phyloP scores from a whole-genome alignment of 2,113 vertebrate genomes.

The Rhinolophus ferrumequinum region DNA sequence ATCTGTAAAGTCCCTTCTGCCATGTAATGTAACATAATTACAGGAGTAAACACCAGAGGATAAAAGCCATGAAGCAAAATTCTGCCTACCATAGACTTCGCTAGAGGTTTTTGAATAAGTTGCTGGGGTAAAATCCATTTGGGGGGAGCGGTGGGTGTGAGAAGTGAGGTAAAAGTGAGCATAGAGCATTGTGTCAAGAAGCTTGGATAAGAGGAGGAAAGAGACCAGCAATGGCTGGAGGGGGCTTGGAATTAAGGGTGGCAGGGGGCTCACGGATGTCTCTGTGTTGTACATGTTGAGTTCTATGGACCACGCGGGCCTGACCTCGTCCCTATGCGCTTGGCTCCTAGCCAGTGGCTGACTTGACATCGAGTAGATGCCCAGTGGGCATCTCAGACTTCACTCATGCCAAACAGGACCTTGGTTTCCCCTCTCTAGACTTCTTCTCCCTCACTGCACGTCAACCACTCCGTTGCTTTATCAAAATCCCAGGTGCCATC shows the following conservation, averaged over 20 bases:
- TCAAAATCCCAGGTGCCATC: not conserved
- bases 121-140: not conserved
- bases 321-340: not conserved
- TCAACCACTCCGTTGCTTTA: not conserved
- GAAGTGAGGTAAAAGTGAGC: not conserved
- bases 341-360: not conserved
- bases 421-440: not conserved
- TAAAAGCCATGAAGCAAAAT: not conserved
- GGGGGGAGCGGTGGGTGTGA: not conserved
- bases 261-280: not conserved
- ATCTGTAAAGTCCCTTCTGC: not conserved
- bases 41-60: not conserved
- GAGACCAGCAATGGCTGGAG: not conserved
- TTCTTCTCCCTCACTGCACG: not conserved
- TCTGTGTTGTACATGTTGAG: not conserved
- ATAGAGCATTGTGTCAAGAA: not conserved
- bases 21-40: not conserved
- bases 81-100: not conserved
- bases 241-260: not conserved
- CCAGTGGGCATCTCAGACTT: not conserved
- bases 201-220: not conserved
- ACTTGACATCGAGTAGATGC: not conserved
- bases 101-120: not conserved
- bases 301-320: not conserved
- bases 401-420: not conserved